Base-by-base conservation (phyloP, 2,888 invertebrate genomes). In the Euplagia quadripunctaria region DNA sequence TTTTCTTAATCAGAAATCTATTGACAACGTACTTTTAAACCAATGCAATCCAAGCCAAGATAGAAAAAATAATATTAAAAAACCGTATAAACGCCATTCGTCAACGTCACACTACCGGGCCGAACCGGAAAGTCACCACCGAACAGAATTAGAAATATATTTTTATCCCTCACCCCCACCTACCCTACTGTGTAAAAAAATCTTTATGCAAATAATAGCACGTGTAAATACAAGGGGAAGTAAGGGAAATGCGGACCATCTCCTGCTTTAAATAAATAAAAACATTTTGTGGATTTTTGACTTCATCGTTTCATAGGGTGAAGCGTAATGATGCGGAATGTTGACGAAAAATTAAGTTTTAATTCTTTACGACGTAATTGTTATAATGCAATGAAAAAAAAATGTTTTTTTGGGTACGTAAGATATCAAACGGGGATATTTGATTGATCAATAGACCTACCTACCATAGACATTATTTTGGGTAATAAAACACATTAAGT, bases 81-180 rank as follows among this genome's bases (percentile, higher is more conserved):
- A 88, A 89, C 90, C 88, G 90, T 91, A 89, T 91, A 92, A 90
- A 90, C 88, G 89, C 89, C 89, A 95, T 96, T 89, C 90, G 89
- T 95, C 95, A 95, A 94, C 85, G 94, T 94, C 94, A 81, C 80
- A 86, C 89, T 87, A 88, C 89, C 88, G 87, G 87, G 68, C 86
- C 81, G 86, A 88, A 93, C 93, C 92, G 95, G 94, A 94, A 94
- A 93, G 91, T 91, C 88, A 82, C 82, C 82, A 87, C 88, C 85
- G 90, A 88, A 94, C 94, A 89, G 92, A 95, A 94, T 95, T 95
- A 95, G 96, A 96, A 94, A 94, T 92, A 91, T 94, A 95, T 95
- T 95, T 95, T 94, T 94, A 94, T 89, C 90, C 91, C 88, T 91
- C 91, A 90, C 93, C 94, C 92, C 91, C 77, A 79, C 88, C 87